Base-by-base conservation (phyloP, 2,888 invertebrate species). In the Hedychridium roseum region DNA sequence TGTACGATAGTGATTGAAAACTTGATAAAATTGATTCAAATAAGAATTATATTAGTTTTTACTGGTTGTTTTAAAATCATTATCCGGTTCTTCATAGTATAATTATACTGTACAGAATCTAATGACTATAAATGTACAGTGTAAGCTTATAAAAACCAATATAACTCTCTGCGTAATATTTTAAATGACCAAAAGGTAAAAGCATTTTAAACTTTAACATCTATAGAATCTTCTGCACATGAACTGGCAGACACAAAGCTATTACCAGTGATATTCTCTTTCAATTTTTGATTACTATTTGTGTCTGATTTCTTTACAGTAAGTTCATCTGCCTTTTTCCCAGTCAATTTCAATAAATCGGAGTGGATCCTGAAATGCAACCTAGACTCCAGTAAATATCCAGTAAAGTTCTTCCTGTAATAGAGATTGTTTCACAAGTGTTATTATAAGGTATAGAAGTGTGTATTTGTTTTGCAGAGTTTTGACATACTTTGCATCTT, bases 321-420 rank as follows among this genome's bases (percentile, higher is more conserved):
- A 16, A 54, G 30, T 15, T 69, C 64, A 3, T 64, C 58, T 2
- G 66, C 42, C 38, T 74, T 74, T 45, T 72, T 73, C 9, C 61
- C 71, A 57, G 80, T 82, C 34, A 82, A 72, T 47, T 81, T 82
- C 54, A 81, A 76, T 31, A 88, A 71, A 35, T 88, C 87, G 0
- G 92, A 88, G 74, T 96, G 94, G 57, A 95, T 89, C 63, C 92
- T 86, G 80, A 96, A 95, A 76, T 94, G 94, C 12, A 96, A 82
- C 27, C 95, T 84, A 0, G 94, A 93, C 74, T 96, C 95, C 61
- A 96, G 78, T 1, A 90, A 86, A 77, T 94, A 96, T 2, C 92
- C 90, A 6, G 92, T 90, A 77, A 88, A 94, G 73, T 92, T 90
- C 81, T 90, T 91, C 80, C 94, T 94, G 81, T 1, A 84, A 84